Percentiles rank a stretch among this genome's conserved stretches.
Conservation (phyloP, 2,888 invertebrate species). For the Nasonia oneida region DNA sequence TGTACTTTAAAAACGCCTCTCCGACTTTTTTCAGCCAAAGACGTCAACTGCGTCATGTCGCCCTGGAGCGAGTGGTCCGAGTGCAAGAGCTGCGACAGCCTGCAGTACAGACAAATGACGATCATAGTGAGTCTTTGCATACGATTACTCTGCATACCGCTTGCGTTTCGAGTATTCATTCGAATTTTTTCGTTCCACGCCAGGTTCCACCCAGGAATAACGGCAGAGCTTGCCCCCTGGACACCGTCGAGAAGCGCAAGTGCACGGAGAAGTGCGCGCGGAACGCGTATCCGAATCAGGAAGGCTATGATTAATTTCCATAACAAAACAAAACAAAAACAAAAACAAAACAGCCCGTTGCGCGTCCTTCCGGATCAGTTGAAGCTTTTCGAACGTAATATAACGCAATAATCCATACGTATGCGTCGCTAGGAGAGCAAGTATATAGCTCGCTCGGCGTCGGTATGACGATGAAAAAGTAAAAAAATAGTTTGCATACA, state of each 20-base stretch:
- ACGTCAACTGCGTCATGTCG: slow-evolving; percentile 51
- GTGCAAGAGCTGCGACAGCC: slow-evolving; percentile 28
- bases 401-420: no score
- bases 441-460: background rate
- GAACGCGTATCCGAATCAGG: no score
- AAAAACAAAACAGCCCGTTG: no score
- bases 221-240: slow-evolving; percentile 48
- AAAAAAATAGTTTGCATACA: slow-evolving; percentile 1
- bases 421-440: no score
- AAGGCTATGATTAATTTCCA: no score
- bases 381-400: no score
- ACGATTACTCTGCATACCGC: no score
- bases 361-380: no score
- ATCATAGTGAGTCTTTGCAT: slow-evolving; percentile 33
- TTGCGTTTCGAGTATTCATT: background rate
- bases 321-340: no score
- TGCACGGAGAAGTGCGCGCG: background rate
- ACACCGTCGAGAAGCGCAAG: background rate
- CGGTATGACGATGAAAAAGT: background rate
- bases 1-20: background rate
- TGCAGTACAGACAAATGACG: slow-evolving; percentile 3
- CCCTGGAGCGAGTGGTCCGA: slow-evolving; percentile 49
- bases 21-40: slow-evolving; percentile 19
- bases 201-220: slow-evolving; percentile 33
- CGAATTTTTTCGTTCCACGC: background rate